Conservation (phyloP, 2,797 vertebrate genomes). For the Anomalospiza imberbis region DNA sequence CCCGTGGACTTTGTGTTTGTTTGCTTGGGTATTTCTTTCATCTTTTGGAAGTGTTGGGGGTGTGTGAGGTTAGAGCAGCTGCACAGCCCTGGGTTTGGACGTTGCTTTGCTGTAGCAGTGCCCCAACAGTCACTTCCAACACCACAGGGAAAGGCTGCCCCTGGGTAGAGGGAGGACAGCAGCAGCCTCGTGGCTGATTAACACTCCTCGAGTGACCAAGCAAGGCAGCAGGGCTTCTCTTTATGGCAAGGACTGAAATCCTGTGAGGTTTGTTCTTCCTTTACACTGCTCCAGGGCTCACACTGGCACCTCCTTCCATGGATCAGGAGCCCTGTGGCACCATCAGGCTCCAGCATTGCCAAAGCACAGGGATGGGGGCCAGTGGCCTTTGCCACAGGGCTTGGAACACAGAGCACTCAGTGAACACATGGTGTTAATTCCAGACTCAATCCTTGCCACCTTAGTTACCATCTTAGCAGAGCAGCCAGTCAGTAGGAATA, state of each 20-base stretch:
- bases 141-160: not conserved
- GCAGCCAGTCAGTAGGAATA: not conserved
- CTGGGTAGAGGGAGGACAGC: not conserved
- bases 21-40: not conserved
- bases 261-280: not conserved
- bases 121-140: not conserved
- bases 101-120: not conserved
- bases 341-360: accelerated
- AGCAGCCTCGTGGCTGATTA: accelerated
- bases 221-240: not conserved
- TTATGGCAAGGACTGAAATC: not conserved
- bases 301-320: accelerated
- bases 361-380: not conserved
- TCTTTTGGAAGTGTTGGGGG: not conserved
- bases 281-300: accelerated
- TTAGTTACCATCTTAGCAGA: not conserved
- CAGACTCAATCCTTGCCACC: not conserved
- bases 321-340: not conserved
- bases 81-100: not conserved
- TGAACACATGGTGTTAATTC: not conserved
- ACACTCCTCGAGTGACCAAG: not conserved
- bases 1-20: not conserved
- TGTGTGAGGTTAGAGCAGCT: not conserved
- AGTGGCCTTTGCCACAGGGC: not conserved
- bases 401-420: not conserved